Evolutionary conservation across 2,113 vertebrate species (phyloP).

Genomic region (Gobiocypris rarus): DNA sequence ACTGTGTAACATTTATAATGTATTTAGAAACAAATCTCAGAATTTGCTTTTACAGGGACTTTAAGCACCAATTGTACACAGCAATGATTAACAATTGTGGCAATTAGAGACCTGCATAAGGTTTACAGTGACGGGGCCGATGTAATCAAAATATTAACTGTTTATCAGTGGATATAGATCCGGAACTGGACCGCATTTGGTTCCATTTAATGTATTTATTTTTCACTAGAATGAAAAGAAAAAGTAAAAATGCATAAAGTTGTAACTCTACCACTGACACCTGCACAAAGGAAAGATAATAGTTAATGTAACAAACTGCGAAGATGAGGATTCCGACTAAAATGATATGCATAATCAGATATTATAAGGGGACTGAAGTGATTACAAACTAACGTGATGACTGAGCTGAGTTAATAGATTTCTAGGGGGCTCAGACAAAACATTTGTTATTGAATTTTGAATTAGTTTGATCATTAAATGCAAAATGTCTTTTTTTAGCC

Average conservation of each 20-base stretch:
- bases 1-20: too few species aligned
- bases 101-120: slow-evolving; percentile 4
- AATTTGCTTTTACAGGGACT: too few species aligned
- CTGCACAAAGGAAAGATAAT: background rate
- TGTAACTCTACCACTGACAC: background rate
- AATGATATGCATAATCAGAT: background rate
- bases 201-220: background rate
- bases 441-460: too few species aligned
- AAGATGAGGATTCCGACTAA: background rate
- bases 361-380: background rate
- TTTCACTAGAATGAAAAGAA: background rate
- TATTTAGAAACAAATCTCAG: too few species aligned
- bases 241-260: too few species aligned
- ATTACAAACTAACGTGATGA: background rate
- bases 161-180: background rate
- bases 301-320: background rate
- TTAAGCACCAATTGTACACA: slow-evolving; percentile 16
- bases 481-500: background rate
- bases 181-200: background rate
- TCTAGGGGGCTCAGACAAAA: too few species aligned
- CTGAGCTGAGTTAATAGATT: too few species aligned
- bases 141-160: slow-evolving; percentile 3
- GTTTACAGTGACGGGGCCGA: background rate
- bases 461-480: background rate
- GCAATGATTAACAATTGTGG: slow-evolving; percentile 26